Base-by-base conservation (phyloP, 2,797 vertebrate genomes). In the Scomberomorus guttatus region DNA sequence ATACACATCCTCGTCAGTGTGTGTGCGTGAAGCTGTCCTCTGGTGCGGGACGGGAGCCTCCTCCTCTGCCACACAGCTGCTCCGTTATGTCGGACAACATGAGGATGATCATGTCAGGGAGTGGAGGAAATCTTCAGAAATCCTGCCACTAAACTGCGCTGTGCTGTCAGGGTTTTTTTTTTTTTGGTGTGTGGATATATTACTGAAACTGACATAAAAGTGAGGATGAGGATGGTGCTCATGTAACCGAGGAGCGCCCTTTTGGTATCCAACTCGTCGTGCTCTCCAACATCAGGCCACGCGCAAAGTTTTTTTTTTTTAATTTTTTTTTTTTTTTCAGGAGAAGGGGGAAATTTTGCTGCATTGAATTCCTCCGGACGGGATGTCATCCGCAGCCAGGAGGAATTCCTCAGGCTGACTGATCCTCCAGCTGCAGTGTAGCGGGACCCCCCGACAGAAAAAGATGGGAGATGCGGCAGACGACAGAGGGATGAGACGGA, bases 381-480 rank as follows among this genome's bases (percentile, higher is more conserved):
- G 86, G 87, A 94, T 93, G 93, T 91, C 87, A 90, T 89, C 89
- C 76, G 82, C 88, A 80, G 80, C 76, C 84, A 65, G 80, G 88
- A 90, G 84, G 90, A 90, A 76, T 82, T 90, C 83, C 90, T 87
- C 84, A 62, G 86, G 77, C 84, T 88, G 89, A 92, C 80, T 55
- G 87, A 82, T 50, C 87, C 79, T 87, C 89, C 88, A 56, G 84
- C 82, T 78, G 76, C 81, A 75, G 75, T 18, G 75, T 65, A 86
- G 84, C 66, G 77, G 85, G 79, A 62, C 51, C 59, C 71, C 10
- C 46, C 46, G 73, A 67, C 13, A 6, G 65, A 70, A 56, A 48
- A 91, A 89, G 85, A 98, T 98, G 97, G 97, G 97, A 92, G 97
- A 98, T 90, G 92, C 89, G 74, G 94, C 94, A 39, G 96, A 95